Conservation (phyloP, 1,140 invertebrate species). For the Cylas formicarius region DNA sequence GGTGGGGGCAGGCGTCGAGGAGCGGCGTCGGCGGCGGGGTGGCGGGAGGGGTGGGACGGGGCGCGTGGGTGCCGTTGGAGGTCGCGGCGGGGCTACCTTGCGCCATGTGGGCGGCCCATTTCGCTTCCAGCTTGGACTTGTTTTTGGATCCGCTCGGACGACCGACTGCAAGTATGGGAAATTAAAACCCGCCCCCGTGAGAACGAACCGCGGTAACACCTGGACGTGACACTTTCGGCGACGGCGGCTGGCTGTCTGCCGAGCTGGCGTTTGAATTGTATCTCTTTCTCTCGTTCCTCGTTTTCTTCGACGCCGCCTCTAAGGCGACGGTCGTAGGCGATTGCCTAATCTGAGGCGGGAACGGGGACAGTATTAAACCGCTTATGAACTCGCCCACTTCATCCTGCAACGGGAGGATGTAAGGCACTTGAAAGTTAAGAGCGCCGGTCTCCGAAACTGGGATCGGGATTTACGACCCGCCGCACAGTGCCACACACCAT, state of each 20-base stretch:
- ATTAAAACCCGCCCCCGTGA: too few species aligned
- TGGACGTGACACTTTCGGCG: conserved; percentile 38
- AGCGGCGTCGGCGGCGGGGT: background rate
- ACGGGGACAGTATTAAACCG: conserved; percentile 51
- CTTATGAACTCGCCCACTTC: conserved; percentile 58
- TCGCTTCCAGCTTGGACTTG: conserved; percentile 36
- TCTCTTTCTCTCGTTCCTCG: conserved; percentile 34
- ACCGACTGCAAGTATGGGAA: conserved; percentile 37
- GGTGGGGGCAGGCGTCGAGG: background rate
- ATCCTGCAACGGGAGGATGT: conserved; percentile 42
- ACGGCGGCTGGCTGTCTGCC: conserved; percentile 48
- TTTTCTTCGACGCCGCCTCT: conserved; percentile 25
- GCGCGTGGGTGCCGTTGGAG: conserved; percentile 9
- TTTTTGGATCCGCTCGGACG: conserved; percentile 42
- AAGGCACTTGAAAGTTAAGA: background rate
- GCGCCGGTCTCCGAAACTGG: too few species aligned
- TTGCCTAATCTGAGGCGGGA: conserved; percentile 50
- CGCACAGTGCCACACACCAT: too few species aligned
- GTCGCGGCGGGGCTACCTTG: conserved; percentile 38
- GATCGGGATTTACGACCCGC: too few species aligned
- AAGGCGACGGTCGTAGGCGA: conserved; percentile 32
- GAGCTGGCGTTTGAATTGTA: conserved; percentile 50
- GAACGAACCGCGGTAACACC: too few species aligned
- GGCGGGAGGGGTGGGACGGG: background rate
- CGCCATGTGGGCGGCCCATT: conserved; percentile 32